Evolutionary conservation across 2,797 vertebrate species (phyloP).

Genomic region (Poeciliopsis turneri): DNA sequence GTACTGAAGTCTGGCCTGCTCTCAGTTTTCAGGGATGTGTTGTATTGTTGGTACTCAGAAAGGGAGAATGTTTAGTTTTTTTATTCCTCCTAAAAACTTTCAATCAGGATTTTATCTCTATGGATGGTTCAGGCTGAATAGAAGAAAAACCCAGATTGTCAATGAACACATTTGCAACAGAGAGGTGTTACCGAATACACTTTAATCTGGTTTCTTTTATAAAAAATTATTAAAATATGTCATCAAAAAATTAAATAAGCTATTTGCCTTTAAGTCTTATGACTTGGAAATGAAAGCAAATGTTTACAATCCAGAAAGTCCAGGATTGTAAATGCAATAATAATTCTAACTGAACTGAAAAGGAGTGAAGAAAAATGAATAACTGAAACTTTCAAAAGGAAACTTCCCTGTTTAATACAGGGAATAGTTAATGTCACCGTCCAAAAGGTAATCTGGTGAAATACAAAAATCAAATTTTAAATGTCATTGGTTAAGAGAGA

Average conservation of each 20-base stretch:
- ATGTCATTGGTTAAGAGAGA: not conserved
- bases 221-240: not conserved
- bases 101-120: not conserved
- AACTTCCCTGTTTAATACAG: too few relatives aligned
- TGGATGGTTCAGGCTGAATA: not conserved
- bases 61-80: not conserved
- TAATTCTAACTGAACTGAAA: not conserved
- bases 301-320: not conserved
- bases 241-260: not conserved
- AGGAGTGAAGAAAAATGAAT: not conserved
- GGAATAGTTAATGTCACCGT: too few relatives aligned
- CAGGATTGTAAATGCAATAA: not conserved
- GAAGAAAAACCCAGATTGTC: not conserved
- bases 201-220: not conserved
- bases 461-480: not conserved
- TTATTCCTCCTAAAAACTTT: not conserved
- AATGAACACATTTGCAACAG: not conserved
- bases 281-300: not conserved
- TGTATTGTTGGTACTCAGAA: not conserved
- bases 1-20: constrained; percentile 10
- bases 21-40: not conserved
- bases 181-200: not conserved
- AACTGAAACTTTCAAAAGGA: not conserved
- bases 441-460: not conserved
- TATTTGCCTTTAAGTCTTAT: not conserved